Evolutionary conservation across 2,113 vertebrate species (phyloP), one percentile per base, ranked within the genome.

Genomic region (Cygnus buccinator): DNA sequence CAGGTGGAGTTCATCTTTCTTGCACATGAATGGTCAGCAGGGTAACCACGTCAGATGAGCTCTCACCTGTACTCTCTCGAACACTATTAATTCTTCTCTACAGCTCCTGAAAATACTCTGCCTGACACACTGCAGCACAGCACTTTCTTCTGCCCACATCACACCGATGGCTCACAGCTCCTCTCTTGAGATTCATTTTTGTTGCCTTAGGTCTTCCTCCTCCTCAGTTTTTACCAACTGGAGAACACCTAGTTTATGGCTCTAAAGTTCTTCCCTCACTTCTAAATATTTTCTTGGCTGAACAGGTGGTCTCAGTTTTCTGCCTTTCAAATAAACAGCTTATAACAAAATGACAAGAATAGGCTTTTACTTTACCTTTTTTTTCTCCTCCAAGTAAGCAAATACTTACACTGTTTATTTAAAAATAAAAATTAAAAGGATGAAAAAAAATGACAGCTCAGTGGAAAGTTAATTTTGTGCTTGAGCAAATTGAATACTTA

Each of bases 381-480:
- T 14, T 10, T 16, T 13, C 46, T 21, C 11, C 21, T 21, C 79
- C 50, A 85, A 80, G 41, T 79, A 80, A 6, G 48, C 23, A 63
- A 65, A 91, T 61, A 94, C 61, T 85, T 89, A 22, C 61, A 77
- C 9, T 72, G 62, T 72, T 82, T 89, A 78, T 66, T 95, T 92
- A 83, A 95, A 95, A 86, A 75, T 9, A 86, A 91, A 96, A 94
- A 84, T 70, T 50, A 91, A 65, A 20, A 80, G 16, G 37, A 43
- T 70, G 11, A 63, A 68, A 87, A 92, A 74, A 92, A 82, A 62
- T 11, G 9, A 71, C 37, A 85, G 81, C 66, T 54, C 43, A 90
- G 70, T 35, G 67, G 26, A 89, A 97, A 94, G 41, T 22, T 76
- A 82, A 86, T 79, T 79, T 88, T 48, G 54, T 84, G 85, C 75